These are phyloP conservation scores for Himantopus leucocephalus DNA, from an alignment of 2,113 vertebrate genomes.

Conservation along the genomic window DNA sequence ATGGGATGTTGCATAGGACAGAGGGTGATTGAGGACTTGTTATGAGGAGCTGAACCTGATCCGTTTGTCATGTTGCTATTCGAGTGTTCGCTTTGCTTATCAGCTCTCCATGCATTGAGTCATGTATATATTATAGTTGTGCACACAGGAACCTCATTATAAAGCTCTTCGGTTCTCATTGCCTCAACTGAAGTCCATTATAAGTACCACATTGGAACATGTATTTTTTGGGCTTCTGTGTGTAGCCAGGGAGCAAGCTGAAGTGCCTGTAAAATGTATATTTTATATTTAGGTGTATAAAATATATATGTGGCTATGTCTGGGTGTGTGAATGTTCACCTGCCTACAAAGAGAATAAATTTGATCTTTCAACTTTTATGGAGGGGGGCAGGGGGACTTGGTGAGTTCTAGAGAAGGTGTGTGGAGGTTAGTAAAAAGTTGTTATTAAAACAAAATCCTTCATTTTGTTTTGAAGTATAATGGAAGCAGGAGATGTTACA, in stretches of 20 bases:
- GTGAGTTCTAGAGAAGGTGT: constrained; percentile 55
- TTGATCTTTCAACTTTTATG: constrained; percentile 72
- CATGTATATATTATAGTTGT: not conserved
- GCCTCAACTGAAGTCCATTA: constrained; percentile 54
- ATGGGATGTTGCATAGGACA: not conserved
- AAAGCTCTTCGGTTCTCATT: constrained; percentile 12
- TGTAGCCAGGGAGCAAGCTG: constrained; percentile 65
- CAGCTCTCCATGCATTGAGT: not conserved
- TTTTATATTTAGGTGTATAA: constrained; percentile 79
- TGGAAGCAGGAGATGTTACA: constrained; percentile 32
- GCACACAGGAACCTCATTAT: constrained; percentile 7
- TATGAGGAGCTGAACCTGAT: not conserved
- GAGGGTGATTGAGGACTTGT: not conserved
- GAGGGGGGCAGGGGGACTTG: constrained; percentile 56
- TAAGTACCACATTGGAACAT: constrained; percentile 59
- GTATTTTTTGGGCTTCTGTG: constrained; percentile 63
- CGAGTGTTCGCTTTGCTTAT: not conserved
- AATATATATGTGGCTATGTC: constrained; percentile 75
- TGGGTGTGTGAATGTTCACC: constrained; percentile 72
- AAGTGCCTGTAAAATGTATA: constrained; percentile 80
- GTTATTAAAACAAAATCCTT: constrained; percentile 74
- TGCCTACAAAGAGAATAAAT: constrained; percentile 82
- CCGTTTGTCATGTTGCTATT: not conserved
- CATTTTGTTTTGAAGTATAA: constrained; percentile 68
- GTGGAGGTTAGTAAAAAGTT: constrained; percentile 58